Conservation (phyloP, 2,113 vertebrate genomes). For the Callipepla squamata region DNA sequence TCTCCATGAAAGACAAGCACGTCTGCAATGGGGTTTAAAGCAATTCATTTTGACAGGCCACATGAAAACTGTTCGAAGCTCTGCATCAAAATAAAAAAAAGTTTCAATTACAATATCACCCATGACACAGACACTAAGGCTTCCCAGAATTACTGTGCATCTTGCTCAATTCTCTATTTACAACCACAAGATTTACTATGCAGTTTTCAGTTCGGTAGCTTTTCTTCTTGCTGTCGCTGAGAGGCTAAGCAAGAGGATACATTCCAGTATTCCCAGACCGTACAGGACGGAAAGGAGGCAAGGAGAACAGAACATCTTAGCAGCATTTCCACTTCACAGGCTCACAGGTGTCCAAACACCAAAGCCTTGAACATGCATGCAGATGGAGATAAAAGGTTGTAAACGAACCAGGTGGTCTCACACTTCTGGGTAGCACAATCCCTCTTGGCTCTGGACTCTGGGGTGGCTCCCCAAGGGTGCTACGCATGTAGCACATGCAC, state of each 20-base stretch:
- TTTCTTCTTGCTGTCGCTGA: neutral
- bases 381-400: neutral
- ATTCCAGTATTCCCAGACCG: slow-evolving; percentile 43
- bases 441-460: neutral
- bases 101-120: neutral
- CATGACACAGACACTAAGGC: neutral
- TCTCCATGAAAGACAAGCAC: rapidly evolving
- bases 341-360: neutral
- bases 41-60: neutral
- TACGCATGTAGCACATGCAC: rapidly evolving
- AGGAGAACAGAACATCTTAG: slow-evolving; percentile 2
- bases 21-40: neutral
- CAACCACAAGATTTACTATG: neutral
- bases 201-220: neutral
- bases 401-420: neutral
- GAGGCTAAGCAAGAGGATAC: neutral
- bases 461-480: neutral
- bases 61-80: neutral
- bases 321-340: neutral
- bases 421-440: rapidly evolving
- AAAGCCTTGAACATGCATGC: neutral
- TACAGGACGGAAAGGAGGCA: neutral
- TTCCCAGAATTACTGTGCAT: rapidly evolving
- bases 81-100: neutral
- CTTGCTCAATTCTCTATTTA: neutral